These are phyloP conservation scores for Lepidonotus clava DNA, from an alignment of 2,888 invertebrate genomes.

Conservation along the genomic window DNA sequence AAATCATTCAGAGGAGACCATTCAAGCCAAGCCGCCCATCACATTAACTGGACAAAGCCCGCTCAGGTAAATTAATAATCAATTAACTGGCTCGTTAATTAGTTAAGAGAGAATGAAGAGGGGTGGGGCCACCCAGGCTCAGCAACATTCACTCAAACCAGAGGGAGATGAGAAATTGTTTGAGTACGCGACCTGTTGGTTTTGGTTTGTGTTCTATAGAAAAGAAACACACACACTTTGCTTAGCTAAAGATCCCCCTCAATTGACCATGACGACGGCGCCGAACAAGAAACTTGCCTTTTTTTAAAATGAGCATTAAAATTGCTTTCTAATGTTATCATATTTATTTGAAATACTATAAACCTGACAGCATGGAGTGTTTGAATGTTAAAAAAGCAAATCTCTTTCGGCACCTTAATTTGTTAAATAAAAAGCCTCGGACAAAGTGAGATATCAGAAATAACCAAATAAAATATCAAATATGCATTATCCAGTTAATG, in stretches of 20 bases:
- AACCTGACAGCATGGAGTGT: too few species aligned
- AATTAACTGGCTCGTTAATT: neutral
- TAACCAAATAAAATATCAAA: too few species aligned
- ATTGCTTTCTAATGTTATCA: too few species aligned
- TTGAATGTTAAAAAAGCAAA: too few species aligned
- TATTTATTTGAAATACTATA: too few species aligned
- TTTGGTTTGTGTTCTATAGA: slow-evolving; percentile 42
- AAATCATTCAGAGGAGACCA: neutral
- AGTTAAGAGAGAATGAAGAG: neutral
- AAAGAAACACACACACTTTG: slow-evolving; percentile 35
- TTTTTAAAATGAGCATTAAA: too few species aligned
- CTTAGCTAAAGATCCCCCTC: slow-evolving; percentile 1
- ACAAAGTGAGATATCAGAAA: too few species aligned
- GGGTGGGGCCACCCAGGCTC: neutral
- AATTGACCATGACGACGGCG: neutral
- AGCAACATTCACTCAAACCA: slow-evolving; percentile 12
- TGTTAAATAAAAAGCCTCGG: too few species aligned
- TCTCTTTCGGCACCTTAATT: too few species aligned
- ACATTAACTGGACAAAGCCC: neutral
- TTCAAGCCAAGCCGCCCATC: slow-evolving; percentile 43
- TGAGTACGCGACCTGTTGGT: slow-evolving; percentile 44
- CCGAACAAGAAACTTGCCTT: neutral
- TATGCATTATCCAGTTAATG: too few species aligned
- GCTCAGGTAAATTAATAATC: neutral
- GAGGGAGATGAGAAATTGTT: neutral